These are phyloP conservation scores for Erinaceus europaeus DNA, from an alignment of 2,113 vertebrate species.

Conservation along the genomic window DNA sequence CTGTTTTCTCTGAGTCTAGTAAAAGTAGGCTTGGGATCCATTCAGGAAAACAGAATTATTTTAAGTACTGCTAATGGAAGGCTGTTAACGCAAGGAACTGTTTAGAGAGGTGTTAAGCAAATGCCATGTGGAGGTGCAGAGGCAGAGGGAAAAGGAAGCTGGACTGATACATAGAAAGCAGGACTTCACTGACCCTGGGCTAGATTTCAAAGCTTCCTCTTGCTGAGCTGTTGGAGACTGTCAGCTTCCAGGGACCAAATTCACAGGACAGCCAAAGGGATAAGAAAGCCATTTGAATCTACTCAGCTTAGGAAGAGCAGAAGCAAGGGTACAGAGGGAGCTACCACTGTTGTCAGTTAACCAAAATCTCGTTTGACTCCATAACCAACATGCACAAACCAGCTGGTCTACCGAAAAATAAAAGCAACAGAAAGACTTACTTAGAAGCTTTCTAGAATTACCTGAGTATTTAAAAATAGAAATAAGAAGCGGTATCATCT, in stretches of 20 bases:
- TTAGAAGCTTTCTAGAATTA: background rate
- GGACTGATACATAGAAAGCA: background rate
- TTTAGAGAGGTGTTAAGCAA: background rate
- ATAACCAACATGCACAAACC: background rate
- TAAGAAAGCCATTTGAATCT: background rate
- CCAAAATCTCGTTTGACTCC: background rate
- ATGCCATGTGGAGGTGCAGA: background rate
- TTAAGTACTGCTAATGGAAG: background rate
- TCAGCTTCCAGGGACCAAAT: background rate
- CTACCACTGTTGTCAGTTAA: background rate
- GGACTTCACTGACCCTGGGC: fast-evolving
- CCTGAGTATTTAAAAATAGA: slow-evolving; percentile 19
- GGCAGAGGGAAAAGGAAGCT: fast-evolving
- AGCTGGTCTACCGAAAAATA: background rate
- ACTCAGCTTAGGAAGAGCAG: too few species aligned
- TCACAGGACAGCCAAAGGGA: background rate
- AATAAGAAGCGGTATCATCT: background rate
- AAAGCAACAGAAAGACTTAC: background rate
- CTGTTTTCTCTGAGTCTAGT: background rate
- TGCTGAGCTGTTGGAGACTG: background rate
- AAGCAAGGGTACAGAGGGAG: background rate
- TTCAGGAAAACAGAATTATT: background rate
- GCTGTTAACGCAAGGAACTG: background rate
- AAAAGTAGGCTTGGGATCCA: background rate
- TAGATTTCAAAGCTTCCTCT: background rate